Percentiles rank a stretch among this genome's conserved stretches.
These are phyloP conservation scores for Tokudaia tokunoshimensis DNA, from an alignment of 2,797 vertebrate species.

Conservation along the genomic window DNA sequence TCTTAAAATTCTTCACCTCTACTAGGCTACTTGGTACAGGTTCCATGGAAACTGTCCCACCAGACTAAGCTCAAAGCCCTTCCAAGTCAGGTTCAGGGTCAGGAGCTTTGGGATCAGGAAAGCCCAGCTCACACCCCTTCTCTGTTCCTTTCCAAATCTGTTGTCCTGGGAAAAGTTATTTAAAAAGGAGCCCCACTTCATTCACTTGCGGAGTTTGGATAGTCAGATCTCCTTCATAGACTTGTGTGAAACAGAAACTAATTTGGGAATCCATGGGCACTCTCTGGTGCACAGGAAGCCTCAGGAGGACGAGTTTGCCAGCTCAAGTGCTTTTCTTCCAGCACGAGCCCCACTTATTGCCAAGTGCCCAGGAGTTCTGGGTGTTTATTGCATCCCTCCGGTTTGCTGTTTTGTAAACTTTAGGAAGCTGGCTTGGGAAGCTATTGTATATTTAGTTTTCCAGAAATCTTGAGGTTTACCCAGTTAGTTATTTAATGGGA, in stretches of 20 bases:
- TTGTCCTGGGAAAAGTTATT: background rate
- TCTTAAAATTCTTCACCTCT: background rate
- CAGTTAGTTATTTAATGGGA: constrained; percentile 26
- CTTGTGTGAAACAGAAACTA: background rate
- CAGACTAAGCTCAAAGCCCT: background rate
- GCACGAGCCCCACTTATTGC: background rate
- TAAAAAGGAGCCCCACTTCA: background rate
- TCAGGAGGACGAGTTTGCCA: background rate
- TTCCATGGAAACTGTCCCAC: background rate
- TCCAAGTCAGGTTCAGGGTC: background rate
- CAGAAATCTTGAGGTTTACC: background rate
- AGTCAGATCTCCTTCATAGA: background rate
- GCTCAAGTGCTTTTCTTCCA: background rate
- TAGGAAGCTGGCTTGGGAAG: background rate
- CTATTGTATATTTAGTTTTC: background rate
- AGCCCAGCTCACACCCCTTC: background rate
- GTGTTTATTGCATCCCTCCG: background rate
- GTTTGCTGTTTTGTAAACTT: background rate
- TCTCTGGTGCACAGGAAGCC: background rate
- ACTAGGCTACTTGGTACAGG: background rate
- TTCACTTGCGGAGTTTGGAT: constrained; percentile 46
- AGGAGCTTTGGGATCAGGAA: background rate
- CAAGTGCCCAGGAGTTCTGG: background rate
- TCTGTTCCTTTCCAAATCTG: background rate
- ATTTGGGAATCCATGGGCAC: background rate